phyloP scores from a whole-genome alignment of 2,113 vertebrate genomes.

The Myotis davidii region DNA sequence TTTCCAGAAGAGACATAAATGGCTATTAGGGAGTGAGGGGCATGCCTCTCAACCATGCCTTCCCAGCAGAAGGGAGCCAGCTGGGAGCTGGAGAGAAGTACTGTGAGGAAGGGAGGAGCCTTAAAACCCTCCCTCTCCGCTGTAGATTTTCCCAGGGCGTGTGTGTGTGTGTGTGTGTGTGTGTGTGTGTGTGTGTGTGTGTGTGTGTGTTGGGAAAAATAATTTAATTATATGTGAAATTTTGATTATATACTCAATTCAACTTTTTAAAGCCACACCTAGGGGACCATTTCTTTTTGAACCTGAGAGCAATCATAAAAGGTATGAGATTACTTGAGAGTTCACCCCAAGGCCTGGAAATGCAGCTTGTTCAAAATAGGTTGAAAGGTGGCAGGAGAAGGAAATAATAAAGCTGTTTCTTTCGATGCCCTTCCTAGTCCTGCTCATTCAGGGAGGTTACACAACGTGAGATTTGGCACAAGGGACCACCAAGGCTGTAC shows the following conservation, averaged over 20 bases:
- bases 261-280: not conserved
- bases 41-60: accelerated
- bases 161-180: accelerated
- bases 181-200: accelerated
- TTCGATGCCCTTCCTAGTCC: not conserved
- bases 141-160: not conserved
- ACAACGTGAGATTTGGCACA: not conserved
- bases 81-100: not conserved
- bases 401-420: not conserved
- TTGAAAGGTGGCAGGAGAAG: not conserved
- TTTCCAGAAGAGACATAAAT: not conserved
- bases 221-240: not conserved
- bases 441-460: not conserved
- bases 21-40: accelerated
- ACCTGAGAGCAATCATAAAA: not conserved
- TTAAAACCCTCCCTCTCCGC: too few relatives aligned
- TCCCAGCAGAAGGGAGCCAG: not conserved
- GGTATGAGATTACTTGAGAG: not conserved
- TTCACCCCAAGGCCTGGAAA: not conserved
- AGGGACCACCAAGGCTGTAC: not conserved
- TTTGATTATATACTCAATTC: not conserved
- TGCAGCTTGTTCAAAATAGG: not conserved
- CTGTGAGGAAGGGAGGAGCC: accelerated
- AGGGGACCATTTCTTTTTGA: not conserved
- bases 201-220: not conserved